A percentile compares a stretch with the other conserved stretches of the same genome.
Evolutionary conservation across 2,797 vertebrate genomes (phyloP).

Genomic region (Mormyrus hasselquistii): DNA sequence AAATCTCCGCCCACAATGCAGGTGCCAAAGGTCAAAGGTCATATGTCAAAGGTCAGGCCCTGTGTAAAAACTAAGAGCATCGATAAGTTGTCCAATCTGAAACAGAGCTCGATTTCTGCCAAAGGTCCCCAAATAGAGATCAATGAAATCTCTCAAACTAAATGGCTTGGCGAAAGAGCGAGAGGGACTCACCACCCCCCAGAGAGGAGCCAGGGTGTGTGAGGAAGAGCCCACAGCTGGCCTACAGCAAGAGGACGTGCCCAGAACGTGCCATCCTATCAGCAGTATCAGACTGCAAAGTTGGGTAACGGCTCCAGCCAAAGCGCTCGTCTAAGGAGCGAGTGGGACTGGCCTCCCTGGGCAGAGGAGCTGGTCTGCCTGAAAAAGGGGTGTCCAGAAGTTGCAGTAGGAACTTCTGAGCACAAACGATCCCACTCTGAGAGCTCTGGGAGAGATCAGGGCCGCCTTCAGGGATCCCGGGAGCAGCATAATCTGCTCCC

Average conservation of each 20-base stretch:
- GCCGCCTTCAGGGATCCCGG: background rate
- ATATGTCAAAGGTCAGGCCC: background rate
- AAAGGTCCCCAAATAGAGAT: background rate
- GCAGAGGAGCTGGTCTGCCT: background rate
- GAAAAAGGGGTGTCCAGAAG: background rate
- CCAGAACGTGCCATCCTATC: background rate
- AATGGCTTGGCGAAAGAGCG: background rate
- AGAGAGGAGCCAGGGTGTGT: background rate
- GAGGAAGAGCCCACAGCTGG: background rate
- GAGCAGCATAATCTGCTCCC: background rate
- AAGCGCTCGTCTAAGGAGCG: background rate
- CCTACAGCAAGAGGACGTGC: background rate
- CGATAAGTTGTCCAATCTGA: background rate
- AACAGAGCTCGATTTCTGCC: background rate
- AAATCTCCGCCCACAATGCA: background rate
- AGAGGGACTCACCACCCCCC: background rate
- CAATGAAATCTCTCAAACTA: background rate
- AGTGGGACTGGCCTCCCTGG: background rate
- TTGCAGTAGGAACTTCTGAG: background rate
- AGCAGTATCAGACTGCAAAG: background rate
- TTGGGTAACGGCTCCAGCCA: background rate
- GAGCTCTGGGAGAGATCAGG: background rate
- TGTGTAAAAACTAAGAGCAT: background rate
- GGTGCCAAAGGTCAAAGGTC: background rate
- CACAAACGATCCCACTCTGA: background rate